These are phyloP conservation scores for Drosophila tani DNA, from an alignment of 1,140 invertebrate genomes.

Conservation along the genomic window DNA sequence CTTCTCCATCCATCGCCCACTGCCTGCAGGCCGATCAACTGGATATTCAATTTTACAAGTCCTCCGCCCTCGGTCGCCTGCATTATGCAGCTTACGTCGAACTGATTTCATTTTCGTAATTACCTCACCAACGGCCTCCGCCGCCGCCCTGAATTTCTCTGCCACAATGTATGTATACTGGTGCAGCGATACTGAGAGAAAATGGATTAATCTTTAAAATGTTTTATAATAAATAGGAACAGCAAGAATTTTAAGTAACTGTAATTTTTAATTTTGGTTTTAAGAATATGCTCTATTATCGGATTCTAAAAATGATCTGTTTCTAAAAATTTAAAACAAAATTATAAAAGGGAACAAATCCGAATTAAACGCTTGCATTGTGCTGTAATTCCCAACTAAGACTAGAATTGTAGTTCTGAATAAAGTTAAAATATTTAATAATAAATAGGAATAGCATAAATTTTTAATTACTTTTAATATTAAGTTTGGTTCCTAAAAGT, in stretches of 20 bases:
- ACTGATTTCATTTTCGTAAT: conserved; percentile 80
- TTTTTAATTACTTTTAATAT: too few species aligned
- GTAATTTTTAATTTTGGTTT: background rate
- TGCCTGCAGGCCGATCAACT: conserved; percentile 17
- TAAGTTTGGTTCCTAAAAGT: too few species aligned
- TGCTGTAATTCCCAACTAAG: too few species aligned
- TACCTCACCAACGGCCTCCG: conserved; percentile 48
- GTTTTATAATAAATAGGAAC: background rate
- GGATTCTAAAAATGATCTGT: too few species aligned
- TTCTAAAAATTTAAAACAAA: too few species aligned
- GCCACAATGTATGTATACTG: background rate
- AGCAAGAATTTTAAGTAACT: background rate
- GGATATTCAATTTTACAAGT: conserved; percentile 45
- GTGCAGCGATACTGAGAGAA: conserved; percentile 7
- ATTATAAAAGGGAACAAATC: too few species aligned
- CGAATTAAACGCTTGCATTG: too few species aligned
- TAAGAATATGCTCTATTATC: too few species aligned
- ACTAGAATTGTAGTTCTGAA: too few species aligned
- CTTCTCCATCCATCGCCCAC: background rate
- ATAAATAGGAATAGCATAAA: too few species aligned
- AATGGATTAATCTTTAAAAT: background rate
- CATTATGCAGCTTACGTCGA: conserved; percentile 55
- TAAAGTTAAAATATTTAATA: too few species aligned
- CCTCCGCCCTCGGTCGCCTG: conserved; percentile 21
- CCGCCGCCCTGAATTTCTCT: background rate